Conservation (phyloP, 1,140 invertebrate genomes). For the Polypedilum pembai region DNA sequence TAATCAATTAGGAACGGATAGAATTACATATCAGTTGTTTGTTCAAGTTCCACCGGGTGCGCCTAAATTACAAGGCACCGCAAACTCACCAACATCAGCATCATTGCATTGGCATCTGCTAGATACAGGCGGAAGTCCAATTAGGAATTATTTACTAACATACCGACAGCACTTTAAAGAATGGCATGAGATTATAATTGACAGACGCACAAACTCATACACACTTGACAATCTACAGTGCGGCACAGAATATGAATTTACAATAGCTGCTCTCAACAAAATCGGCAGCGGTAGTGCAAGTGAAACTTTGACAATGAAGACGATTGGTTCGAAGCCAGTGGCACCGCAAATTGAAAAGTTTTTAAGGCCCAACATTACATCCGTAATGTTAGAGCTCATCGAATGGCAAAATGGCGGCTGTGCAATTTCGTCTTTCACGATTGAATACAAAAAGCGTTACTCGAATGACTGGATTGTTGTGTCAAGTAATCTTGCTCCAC, state of each 20-base stretch:
- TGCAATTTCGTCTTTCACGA: conserved; percentile 54
- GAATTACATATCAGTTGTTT: conserved; percentile 52
- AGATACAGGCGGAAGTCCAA: conserved; percentile 55
- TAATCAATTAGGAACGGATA: conserved; percentile 53
- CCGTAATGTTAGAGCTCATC: conserved; percentile 51
- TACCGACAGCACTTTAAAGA: conserved; percentile 54
- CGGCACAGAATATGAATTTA: conserved; percentile 64
- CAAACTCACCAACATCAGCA: conserved; percentile 57
- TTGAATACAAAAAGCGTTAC: conserved; percentile 51
- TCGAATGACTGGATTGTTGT: conserved; percentile 48
- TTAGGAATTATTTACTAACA: conserved; percentile 56
- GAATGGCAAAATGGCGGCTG: conserved; percentile 61
- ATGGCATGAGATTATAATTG: conserved; percentile 54
- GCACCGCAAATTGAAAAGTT: conserved; percentile 46
- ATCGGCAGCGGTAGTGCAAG: conserved; percentile 62
- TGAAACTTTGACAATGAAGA: conserved; percentile 49
- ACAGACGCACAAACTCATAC: conserved; percentile 53
- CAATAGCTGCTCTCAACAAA: conserved; percentile 60
- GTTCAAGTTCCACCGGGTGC: conserved; percentile 61
- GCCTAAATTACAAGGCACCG: conserved; percentile 56
- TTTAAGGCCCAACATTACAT: conserved; percentile 54
- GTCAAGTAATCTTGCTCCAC: conserved; percentile 47
- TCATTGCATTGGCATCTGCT: conserved; percentile 60
- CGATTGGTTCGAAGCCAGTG: conserved; percentile 53
- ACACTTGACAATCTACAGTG: conserved; percentile 57